These are phyloP conservation scores for Salvelinus namaycush DNA, from an alignment of 2,113 vertebrate genomes.

Conservation along the genomic window DNA sequence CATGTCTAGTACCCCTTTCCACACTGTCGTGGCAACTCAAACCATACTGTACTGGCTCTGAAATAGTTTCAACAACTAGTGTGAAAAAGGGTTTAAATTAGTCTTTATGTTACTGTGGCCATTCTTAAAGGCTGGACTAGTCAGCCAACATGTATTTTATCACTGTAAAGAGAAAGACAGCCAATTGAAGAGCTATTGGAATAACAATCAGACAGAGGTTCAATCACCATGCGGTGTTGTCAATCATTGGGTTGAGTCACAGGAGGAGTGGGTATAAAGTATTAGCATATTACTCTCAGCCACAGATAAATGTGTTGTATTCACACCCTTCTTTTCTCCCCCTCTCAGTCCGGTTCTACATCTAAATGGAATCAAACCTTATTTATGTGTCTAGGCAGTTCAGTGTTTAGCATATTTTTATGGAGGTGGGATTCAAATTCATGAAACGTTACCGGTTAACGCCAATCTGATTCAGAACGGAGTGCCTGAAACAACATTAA, in stretches of 20 bases:
- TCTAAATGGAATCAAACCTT: constrained; percentile 59
- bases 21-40: not conserved
- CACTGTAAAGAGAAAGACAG: not conserved
- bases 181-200: constrained; percentile 17
- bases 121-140: not conserved
- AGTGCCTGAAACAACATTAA: constrained; percentile 42
- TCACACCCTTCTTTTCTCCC: constrained; percentile 4
- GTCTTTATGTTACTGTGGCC: too few species aligned
- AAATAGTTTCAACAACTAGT: too few species aligned
- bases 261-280: constrained; percentile 71
- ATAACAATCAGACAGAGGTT: constrained; percentile 61
- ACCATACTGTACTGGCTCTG: too few species aligned
- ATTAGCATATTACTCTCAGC: constrained; percentile 76
- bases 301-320: constrained; percentile 46
- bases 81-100: too few species aligned
- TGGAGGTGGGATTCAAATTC: constrained; percentile 48
- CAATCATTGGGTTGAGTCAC: constrained; percentile 63
- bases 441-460: constrained; percentile 45
- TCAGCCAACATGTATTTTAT: not conserved
- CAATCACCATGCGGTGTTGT: constrained; percentile 72
- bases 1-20: constrained; percentile 23
- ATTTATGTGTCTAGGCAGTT: constrained; percentile 41
- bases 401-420: constrained; percentile 60
- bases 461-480: constrained; percentile 43
- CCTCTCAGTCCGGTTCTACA: constrained; percentile 45